Conservation (phyloP, 2,113 vertebrate genomes). For the Bos indicus region DNA sequence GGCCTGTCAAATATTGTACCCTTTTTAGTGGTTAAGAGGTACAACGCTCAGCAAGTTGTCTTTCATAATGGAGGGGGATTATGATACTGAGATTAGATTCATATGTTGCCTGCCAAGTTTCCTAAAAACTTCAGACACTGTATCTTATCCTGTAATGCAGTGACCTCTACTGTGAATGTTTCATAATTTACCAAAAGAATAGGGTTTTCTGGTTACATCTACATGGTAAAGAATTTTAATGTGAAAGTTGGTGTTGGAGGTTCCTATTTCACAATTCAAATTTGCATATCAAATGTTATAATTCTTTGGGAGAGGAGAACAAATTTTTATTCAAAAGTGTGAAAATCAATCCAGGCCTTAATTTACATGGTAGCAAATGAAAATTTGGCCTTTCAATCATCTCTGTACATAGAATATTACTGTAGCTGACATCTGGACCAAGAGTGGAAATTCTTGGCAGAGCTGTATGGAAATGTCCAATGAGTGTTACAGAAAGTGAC, state of each 20-base stretch:
- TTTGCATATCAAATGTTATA: conserved; percentile 17
- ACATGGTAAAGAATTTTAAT: neutral
- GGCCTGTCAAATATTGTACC: neutral
- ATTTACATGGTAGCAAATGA: conserved; percentile 32
- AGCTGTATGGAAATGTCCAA: neutral
- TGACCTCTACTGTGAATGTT: neutral
- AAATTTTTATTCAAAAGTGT: conserved; percentile 15
- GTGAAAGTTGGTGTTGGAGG: neutral
- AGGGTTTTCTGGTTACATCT: neutral
- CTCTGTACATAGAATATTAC: neutral
- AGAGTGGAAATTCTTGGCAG: neutral
- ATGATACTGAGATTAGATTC: neutral
- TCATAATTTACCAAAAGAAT: neutral
- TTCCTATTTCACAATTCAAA: neutral
- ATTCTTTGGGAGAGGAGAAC: neutral
- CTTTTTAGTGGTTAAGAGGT: neutral
- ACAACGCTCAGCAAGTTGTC: neutral
- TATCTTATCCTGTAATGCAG: neutral
- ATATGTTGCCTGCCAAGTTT: neutral
- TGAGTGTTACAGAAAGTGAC: neutral
- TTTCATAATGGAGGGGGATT: neutral
- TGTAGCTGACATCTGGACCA: neutral
- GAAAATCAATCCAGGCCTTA: neutral
- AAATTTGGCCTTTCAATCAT: neutral
- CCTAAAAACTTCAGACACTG: neutral